phyloP scores from a whole-genome alignment of 2,888 invertebrate genomes.

The Taphrorychus bicolor region DNA sequence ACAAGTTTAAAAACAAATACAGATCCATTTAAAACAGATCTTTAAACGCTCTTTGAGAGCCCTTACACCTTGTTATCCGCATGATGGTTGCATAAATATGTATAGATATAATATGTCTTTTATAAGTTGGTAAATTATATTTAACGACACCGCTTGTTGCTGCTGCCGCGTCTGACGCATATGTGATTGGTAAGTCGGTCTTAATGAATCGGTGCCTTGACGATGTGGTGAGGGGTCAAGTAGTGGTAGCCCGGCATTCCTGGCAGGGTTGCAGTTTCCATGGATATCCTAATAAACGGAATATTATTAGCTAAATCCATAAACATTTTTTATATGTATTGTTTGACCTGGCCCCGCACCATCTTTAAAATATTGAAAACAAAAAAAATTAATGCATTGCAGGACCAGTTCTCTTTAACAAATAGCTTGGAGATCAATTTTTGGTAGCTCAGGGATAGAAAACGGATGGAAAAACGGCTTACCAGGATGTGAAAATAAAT shows the following conservation, averaged over 20 bases:
- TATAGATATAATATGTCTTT: background rate
- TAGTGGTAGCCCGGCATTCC: constrained; percentile 78
- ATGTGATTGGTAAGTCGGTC: constrained; percentile 45
- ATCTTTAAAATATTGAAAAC: background rate
- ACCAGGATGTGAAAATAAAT: constrained; percentile 52
- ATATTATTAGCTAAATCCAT: no score
- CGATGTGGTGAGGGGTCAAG: constrained; percentile 91
- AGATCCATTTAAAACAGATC: no score
- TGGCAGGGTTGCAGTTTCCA: constrained; percentile 92
- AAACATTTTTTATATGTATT: no score
- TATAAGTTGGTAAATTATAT: background rate
- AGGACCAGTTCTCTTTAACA: background rate
- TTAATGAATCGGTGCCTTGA: constrained; percentile 87
- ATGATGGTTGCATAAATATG: background rate
- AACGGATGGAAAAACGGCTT: constrained; percentile 59
- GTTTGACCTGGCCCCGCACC: no score
- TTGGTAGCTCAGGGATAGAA: constrained; percentile 44
- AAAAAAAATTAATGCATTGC: background rate
- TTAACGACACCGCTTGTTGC: background rate
- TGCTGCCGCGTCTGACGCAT: constrained; percentile 41
- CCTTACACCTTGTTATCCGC: background rate
- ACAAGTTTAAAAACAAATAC: no score
- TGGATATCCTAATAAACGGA: constrained; percentile 79
- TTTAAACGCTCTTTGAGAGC: no score
- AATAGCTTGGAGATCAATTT: background rate